A percentile compares a stretch with the other conserved stretches of the same genome.
These are phyloP conservation scores for Nannobrachium achirus DNA, from an alignment of 2,113 vertebrate genomes.

Conservation along the genomic window DNA sequence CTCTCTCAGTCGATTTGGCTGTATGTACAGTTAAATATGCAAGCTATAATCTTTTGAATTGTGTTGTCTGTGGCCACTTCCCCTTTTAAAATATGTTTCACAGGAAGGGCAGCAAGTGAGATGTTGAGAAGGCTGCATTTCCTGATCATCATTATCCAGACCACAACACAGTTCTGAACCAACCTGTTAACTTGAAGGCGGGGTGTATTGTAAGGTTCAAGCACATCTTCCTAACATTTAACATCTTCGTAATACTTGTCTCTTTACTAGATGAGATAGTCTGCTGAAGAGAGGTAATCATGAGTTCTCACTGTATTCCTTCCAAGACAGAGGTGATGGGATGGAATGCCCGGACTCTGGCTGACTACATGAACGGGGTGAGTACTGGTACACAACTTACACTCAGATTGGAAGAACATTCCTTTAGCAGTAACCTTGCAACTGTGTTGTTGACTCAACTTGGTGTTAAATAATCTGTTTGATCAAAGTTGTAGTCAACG, in stretches of 20 bases:
- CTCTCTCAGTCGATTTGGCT: too few species aligned
- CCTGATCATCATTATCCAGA: not conserved
- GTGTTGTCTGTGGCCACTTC: conserved; percentile 23
- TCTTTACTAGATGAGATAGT: not conserved
- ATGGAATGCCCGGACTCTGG: conserved; percentile 42
- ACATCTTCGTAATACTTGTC: not conserved
- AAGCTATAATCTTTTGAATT: not conserved
- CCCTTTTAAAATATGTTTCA: conserved; percentile 1
- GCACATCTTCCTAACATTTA: too few species aligned
- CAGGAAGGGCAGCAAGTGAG: not conserved
- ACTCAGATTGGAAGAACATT: too few species aligned
- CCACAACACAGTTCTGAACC: not conserved
- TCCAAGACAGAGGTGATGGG: conserved; percentile 41
- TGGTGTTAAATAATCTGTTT: too few species aligned
- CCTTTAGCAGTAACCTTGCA: too few species aligned
- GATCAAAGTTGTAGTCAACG: too few species aligned
- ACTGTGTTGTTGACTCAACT: too few species aligned
- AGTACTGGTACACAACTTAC: conserved; percentile 20
- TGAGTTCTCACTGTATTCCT: conserved; percentile 28
- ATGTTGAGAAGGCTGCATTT: not conserved
- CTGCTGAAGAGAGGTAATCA: not conserved
- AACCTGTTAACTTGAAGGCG: not conserved
- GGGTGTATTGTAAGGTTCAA: not conserved
- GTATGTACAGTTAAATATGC: too few species aligned
- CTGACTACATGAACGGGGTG: conserved; percentile 46